Percentiles rank a stretch among this genome's conserved stretches.
These are phyloP conservation scores for Anguilla marmorata DNA, from an alignment of 2,797 vertebrate genomes.

Conservation along the genomic window DNA sequence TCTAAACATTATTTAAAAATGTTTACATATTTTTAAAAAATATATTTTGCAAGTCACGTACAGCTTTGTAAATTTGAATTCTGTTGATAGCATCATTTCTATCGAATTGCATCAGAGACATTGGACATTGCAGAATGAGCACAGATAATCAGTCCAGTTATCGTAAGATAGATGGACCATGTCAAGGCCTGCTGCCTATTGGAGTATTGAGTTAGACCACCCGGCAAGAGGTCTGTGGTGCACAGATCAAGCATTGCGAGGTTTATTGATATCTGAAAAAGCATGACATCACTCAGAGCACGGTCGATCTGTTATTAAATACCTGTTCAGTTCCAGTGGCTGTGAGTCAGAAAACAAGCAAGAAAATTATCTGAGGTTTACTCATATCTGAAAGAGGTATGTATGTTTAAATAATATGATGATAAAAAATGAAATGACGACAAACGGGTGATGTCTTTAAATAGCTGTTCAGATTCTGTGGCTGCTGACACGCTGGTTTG, in stretches of 20 bases:
- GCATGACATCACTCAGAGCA: background rate
- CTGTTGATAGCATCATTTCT: background rate
- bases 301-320: background rate
- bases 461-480: too few species aligned
- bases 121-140: background rate
- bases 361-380: background rate
- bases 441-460: too few species aligned
- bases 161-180: constrained; percentile 6
- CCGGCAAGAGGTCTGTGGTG: background rate
- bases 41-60: background rate
- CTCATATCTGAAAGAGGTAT: background rate
- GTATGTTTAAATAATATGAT: too few species aligned
- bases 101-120: background rate
- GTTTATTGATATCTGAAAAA: constrained; percentile 16
- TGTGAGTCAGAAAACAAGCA: background rate
- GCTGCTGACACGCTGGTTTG: background rate
- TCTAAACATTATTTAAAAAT: background rate
- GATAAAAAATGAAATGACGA: too few species aligned
- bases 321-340: background rate
- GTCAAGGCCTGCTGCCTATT: background rate
- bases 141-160: background rate
- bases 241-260: background rate
- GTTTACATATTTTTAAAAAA: background rate
- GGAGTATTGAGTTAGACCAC: constrained; percentile 6
- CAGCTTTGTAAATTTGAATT: background rate